Conservation (phyloP, 1,140 invertebrate genomes). For the Bombyx mori region ASM3026992v2 NC_085121.1:9877501-9878000, state of each 20-base stretch:
- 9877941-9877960: no score
- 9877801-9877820: constrained; percentile 2
- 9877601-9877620: background rate
- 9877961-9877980: no score
- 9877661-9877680: background rate
- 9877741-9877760: constrained; percentile 9
- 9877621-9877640: background rate
- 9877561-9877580: no score
- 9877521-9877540: no score
- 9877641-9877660: background rate
- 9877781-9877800: constrained; percentile 4
- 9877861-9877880: no score
- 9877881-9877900: no score
- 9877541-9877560: no score
- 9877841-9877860: constrained; percentile 9
- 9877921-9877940: no score
- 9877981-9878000: no score
- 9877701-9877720: constrained; percentile 3
- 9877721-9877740: constrained; percentile 8
- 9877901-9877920: no score
- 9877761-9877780: background rate
- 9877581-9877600: no score
- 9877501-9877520: no score
- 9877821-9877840: constrained; percentile 11
- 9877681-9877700: background rate